Evolutionary conservation across 2,888 invertebrate genomes (phyloP).

Genomic region (Zygothrica quintamaculata): DNA sequence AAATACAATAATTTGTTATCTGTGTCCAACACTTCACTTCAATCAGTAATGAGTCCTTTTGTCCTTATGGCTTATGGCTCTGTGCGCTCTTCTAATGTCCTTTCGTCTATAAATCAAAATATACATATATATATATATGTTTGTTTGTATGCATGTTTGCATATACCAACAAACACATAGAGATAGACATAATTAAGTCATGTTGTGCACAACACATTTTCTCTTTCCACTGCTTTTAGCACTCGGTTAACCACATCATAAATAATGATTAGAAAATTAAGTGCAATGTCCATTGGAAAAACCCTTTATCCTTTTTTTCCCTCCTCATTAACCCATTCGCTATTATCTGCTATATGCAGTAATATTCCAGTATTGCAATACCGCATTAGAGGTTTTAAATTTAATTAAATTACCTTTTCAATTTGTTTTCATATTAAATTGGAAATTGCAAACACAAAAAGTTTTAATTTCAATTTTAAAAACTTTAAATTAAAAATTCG

Average conservation of each 20-base stretch:
- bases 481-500: no score
- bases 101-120: slow-evolving; percentile 57
- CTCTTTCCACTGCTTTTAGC: slow-evolving; percentile 10
- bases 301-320: not conserved
- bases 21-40: slow-evolving; percentile 7
- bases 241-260: slow-evolving; percentile 29
- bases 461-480: no score
- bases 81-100: no score
- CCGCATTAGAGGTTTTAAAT: slow-evolving; percentile 6
- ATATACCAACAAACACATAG: slow-evolving; percentile 16
- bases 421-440: slow-evolving; percentile 6
- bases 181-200: slow-evolving; percentile 70
- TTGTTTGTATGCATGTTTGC: no score
- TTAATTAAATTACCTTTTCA: slow-evolving; percentile 40
- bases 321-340: no score
- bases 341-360: no score
- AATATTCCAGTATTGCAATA: not conserved
- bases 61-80: not conserved
- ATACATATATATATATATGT: no score
- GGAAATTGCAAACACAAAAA: no score
- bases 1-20: slow-evolving; percentile 55
- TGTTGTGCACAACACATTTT: slow-evolving; percentile 34
- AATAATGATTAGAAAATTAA: slow-evolving; percentile 68
- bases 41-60: slow-evolving; percentile 2
- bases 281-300: slow-evolving; percentile 34